phyloP scores from a whole-genome alignment of 1,140 invertebrate genomes.

The Lepidotrigona ventralis region DNA sequence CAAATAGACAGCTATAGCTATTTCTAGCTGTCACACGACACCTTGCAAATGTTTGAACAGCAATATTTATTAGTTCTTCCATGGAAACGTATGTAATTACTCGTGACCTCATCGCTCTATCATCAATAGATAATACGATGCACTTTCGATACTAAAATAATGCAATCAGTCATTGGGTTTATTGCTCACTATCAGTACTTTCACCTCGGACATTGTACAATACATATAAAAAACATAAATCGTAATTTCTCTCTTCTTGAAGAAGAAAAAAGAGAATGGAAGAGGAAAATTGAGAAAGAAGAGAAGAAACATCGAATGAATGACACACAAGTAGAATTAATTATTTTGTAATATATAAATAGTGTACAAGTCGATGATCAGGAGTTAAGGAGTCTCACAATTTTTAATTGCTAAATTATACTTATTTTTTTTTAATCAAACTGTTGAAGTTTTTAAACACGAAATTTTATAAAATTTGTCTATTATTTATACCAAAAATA shows the following conservation, averaged over 20 bases:
- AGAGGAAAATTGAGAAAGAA: too few relatives aligned
- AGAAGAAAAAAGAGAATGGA: too few relatives aligned
- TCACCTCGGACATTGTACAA: neutral
- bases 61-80: constrained; percentile 11
- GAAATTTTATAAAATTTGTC: too few relatives aligned
- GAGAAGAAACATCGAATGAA: neutral
- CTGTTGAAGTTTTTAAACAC: too few relatives aligned
- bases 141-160: neutral
- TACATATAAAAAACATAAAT: too few relatives aligned
- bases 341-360: neutral
- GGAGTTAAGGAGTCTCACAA: too few relatives aligned
- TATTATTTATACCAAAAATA: too few relatives aligned
- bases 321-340: too few relatives aligned
- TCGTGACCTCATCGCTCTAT: constrained; percentile 29
- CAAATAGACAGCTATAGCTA: constrained; percentile 2
- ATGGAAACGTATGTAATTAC: constrained; percentile 16
- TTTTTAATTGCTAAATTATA: too few relatives aligned
- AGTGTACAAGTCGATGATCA: too few relatives aligned
- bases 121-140: constrained; percentile 21
- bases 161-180: neutral
- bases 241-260: too few relatives aligned
- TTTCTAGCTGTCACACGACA: constrained; percentile 2
- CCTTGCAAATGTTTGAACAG: neutral
- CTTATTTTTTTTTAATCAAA: too few relatives aligned
- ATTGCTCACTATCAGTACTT: neutral